Conservation (phyloP, 2,888 invertebrate species). For the Cepaea hortensis region DNA sequence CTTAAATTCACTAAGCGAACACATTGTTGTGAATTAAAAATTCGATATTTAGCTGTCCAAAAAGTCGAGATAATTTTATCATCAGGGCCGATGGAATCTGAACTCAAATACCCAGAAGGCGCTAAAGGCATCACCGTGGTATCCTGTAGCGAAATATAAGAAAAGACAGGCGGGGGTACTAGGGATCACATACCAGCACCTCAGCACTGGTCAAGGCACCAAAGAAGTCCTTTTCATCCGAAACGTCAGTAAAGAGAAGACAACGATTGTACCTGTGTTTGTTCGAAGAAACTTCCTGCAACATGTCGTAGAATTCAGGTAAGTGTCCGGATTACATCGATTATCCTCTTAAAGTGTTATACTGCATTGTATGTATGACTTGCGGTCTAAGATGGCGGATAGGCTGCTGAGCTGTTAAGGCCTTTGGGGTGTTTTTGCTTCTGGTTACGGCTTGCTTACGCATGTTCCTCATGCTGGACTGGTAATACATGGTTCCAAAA, state of each 20-base stretch:
- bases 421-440: too few relatives aligned
- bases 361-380: too few relatives aligned
- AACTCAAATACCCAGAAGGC: not conserved
- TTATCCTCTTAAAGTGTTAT: too few relatives aligned
- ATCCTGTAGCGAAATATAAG: not conserved
- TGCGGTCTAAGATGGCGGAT: too few relatives aligned
- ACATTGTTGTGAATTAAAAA: too few relatives aligned
- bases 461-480: too few relatives aligned
- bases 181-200: not conserved
- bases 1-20: too few relatives aligned
- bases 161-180: not conserved
- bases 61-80: not conserved
- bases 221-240: not conserved
- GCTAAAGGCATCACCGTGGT: not conserved
- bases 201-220: not conserved
- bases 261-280: not conserved
- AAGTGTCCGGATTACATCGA: not conserved
- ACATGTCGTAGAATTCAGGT: constrained; percentile 11
- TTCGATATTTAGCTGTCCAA: too few relatives aligned
- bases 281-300: not conserved
- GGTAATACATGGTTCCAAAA: too few relatives aligned
- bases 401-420: too few relatives aligned
- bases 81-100: not conserved
- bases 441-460: too few relatives aligned
- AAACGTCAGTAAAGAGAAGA: not conserved